Conservation (phyloP, 2,113 vertebrate species). For the Platycercus adscitus region DNA sequence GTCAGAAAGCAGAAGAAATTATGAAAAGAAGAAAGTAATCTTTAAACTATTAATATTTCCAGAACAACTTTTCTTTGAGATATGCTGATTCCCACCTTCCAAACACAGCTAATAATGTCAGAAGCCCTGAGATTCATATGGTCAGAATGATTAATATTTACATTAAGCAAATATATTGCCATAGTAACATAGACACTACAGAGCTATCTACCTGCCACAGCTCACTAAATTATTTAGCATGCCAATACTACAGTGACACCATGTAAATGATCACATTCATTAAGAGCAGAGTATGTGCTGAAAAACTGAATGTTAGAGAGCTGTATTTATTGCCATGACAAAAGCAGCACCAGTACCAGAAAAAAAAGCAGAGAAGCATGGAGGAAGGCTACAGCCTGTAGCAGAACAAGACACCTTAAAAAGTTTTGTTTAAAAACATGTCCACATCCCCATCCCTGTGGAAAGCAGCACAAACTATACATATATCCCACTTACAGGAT, state of each 20-base stretch:
- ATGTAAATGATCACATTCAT: conserved; percentile 73
- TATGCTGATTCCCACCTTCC: not conserved
- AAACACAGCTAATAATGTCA: conserved; percentile 62
- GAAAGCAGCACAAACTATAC: not conserved
- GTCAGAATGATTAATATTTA: conserved; percentile 71
- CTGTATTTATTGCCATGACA: conserved; percentile 42
- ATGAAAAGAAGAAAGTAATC: not conserved
- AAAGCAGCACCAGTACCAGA: not conserved
- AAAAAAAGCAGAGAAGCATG: not conserved
- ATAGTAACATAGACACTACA: conserved; percentile 73
- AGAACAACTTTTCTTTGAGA: conserved; percentile 20
- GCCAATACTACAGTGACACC: conserved; percentile 66
- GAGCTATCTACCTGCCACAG: conserved; percentile 71
- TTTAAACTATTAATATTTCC: conserved; percentile 34
- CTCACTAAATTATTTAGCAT: conserved; percentile 77
- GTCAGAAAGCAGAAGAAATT: conserved; percentile 44
- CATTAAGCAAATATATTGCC: conserved; percentile 76
- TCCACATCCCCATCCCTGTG: not conserved
- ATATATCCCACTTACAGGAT: not conserved
- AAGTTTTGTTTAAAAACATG: not conserved
- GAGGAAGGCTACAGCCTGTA: not conserved
- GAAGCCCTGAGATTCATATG: conserved; percentile 30
- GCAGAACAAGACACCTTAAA: not conserved
- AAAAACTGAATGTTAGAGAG: conserved; percentile 59
- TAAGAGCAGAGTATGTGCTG: conserved; percentile 48